Evolutionary conservation across 1,140 invertebrate genomes (phyloP), one percentile per base, ranked within the genome.

Genomic region (Hylaeus volcanicus): DNA sequence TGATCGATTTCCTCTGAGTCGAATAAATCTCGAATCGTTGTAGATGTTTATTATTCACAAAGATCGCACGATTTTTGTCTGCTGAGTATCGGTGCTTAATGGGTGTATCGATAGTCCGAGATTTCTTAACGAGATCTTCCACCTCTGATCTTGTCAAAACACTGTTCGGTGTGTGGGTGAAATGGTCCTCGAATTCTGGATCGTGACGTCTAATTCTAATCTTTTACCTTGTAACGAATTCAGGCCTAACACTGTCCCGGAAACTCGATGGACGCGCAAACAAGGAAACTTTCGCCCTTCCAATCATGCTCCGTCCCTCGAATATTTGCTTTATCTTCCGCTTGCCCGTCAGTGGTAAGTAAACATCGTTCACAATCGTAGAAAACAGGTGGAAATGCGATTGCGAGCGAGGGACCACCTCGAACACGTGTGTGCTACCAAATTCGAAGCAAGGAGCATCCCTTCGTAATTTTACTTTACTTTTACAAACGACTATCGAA

Each of bases 211-310:
- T 11, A 1, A 12, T 45, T 45, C 43, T 26, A 3, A 2, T 48
- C 26, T 51, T 48, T 68, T 2, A 37, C 1, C 43, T 8, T 12
- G n/a, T 55, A 64, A 73, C 48, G 69, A 64, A 55, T 60, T 39
- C 11, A 14, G 51, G 66, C 11, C 56, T 72, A 78, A 8, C 11
- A 39, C 11, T 4, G 45, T 53, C n/a, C 68, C 11, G 37, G 41
- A 56, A 72, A 55, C 12, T 8, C 58, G 41, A 70, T 43, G 5
- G n/a, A 41, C n/a, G 51, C 12, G 61, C 64, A 45, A 80, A 75
- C n/a, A 61, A 43, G 56, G 55, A 61, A 66, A 41, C 39, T 61
- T 79, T 75, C 43, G 48, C 78, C 63, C 64, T 75, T 58, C 48
- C 37, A 55, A 64, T 55, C 48, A 14, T 45, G 39, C 58, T 53